phyloP scores from a whole-genome alignment of 2,888 invertebrate species.

The Brenthis hecate region DNA sequence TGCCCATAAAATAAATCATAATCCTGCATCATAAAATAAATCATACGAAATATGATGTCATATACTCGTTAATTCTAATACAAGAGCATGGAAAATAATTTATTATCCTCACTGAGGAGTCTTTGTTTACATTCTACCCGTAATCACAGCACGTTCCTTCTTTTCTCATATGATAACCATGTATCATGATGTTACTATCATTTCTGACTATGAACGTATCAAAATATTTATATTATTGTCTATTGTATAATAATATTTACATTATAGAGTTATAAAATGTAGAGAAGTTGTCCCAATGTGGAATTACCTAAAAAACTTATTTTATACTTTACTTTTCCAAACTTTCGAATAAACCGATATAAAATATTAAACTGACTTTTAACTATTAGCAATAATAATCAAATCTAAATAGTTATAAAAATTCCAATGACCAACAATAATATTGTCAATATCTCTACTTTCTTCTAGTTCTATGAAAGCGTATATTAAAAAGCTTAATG shows the following conservation, averaged over 20 bases:
- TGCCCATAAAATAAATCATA: no score
- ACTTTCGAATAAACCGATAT: no score
- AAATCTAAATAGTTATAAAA: no score
- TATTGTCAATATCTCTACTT: neutral
- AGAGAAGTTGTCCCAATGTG: no score
- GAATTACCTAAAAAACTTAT: no score
- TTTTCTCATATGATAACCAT: slow-evolving; percentile 12
- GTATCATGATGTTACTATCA: slow-evolving; percentile 11
- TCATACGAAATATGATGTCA: slow-evolving; percentile 10
- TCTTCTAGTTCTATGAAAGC: neutral
- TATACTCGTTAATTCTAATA: slow-evolving; percentile 8
- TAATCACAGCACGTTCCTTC: neutral
- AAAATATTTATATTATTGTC: slow-evolving; percentile 4
- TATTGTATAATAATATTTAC: no score
- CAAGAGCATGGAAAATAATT: slow-evolving; percentile 9
- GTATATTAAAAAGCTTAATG: slow-evolving; percentile 1
- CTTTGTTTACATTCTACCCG: slow-evolving; percentile 6
- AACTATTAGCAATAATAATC: no score
- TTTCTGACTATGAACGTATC: slow-evolving; percentile 6
- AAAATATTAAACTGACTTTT: no score
- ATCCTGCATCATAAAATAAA: neutral
- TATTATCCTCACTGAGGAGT: slow-evolving; percentile 6
- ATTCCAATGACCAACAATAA: no score
- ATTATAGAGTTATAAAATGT: no score
- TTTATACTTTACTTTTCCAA: no score